Evolutionary conservation across 2,888 invertebrate genomes (phyloP).

Genomic region (Oligia latruncula): DNA sequence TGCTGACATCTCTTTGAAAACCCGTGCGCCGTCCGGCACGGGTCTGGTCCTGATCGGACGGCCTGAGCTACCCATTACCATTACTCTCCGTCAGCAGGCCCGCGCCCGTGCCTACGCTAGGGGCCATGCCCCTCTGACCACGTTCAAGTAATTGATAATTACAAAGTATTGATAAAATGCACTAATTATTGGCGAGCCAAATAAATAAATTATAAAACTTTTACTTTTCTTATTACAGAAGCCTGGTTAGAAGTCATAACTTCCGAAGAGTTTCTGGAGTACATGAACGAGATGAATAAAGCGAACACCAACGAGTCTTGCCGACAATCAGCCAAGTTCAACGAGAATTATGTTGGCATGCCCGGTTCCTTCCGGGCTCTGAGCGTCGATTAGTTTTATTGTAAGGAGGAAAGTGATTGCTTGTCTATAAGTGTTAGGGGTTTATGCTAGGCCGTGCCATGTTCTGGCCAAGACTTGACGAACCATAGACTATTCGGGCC

Average conservation of each 20-base stretch:
- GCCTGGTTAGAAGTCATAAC: slow-evolving; percentile 67
- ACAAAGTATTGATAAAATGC: too few relatives aligned
- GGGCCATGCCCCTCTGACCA: too few relatives aligned
- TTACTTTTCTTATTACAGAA: slow-evolving; percentile 61
- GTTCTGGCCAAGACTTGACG: background rate
- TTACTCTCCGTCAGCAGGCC: too few relatives aligned
- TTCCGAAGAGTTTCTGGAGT: slow-evolving; percentile 68
- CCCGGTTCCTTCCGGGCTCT: slow-evolving; percentile 71
- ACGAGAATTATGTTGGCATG: slow-evolving; percentile 70
- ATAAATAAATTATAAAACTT: background rate
- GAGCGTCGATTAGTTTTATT: slow-evolving; percentile 65
- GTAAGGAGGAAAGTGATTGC: background rate
- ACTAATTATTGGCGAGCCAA: too few relatives aligned
- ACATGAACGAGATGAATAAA: slow-evolving; percentile 68
- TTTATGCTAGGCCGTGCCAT: background rate
- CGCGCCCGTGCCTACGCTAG: too few relatives aligned
- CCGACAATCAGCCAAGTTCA: slow-evolving; percentile 70
- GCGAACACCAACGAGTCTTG: slow-evolving; percentile 73
- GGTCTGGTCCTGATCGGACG: too few relatives aligned
- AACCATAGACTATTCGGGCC: background rate
- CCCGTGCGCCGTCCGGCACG: too few relatives aligned
- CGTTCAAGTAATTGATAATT: too few relatives aligned
- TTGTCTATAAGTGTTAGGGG: background rate
- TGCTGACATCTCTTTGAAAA: too few relatives aligned
- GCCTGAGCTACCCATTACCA: too few relatives aligned